Evolutionary conservation across 2,888 invertebrate species (phyloP).

Genomic region (Fragum fragum): DNA sequence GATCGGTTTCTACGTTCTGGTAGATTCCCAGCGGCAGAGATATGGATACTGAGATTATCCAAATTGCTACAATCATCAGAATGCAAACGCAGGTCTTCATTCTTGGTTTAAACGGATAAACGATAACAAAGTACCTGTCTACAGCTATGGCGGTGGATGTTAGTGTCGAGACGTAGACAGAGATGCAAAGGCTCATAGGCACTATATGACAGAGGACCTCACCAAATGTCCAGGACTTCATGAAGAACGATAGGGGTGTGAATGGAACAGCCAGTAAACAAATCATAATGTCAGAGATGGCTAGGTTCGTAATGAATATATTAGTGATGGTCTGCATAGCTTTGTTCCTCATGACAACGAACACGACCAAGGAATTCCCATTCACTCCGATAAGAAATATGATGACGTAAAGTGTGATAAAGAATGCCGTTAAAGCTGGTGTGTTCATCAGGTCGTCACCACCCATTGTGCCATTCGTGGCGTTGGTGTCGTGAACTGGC

Average conservation of each 20-base stretch:
- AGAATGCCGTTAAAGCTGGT: constrained; percentile 76
- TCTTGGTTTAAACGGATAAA: constrained; percentile 96
- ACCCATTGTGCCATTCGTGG: neutral
- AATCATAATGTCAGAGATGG: constrained; percentile 97
- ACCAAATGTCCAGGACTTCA: constrained; percentile 97
- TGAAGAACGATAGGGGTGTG: constrained; percentile 97
- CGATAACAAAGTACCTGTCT: constrained; percentile 98
- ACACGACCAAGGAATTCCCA: constrained; percentile 92
- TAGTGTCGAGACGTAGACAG: constrained; percentile 98
- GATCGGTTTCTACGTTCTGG: constrained; percentile 77
- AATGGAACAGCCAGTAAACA: constrained; percentile 98
- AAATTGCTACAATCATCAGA: constrained; percentile 94
- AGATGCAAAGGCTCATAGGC: constrained; percentile 93
- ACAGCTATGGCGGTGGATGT: constrained; percentile 99
- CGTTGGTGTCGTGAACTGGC: neutral
- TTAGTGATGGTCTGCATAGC: constrained; percentile 99
- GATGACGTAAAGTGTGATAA: constrained; percentile 90
- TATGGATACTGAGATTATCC: constrained; percentile 95
- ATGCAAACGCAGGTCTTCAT: constrained; percentile 96
- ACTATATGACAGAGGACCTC: constrained; percentile 96
- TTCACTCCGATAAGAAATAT: constrained; percentile 94
- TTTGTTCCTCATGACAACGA: constrained; percentile 96
- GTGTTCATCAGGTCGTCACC: constrained; percentile 69
- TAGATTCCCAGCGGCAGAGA: constrained; percentile 97
- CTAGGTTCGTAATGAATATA: constrained; percentile 98